Conservation (phyloP, 2,113 vertebrate genomes). For the Heliornis fulica region DNA sequence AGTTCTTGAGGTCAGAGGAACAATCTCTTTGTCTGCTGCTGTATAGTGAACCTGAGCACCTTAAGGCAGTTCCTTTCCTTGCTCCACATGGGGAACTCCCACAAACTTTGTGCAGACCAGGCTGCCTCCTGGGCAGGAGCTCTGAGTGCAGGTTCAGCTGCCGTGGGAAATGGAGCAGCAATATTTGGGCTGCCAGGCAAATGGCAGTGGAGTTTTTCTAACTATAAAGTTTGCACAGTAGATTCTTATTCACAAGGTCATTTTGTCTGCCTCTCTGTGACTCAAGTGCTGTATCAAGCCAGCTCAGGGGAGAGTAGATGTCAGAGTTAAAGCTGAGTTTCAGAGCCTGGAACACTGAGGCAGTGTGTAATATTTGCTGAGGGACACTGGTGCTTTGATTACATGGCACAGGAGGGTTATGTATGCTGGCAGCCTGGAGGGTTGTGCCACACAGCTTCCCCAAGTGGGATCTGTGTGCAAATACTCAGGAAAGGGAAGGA, state of each 20-base stretch:
- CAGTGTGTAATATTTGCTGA: constrained; percentile 15
- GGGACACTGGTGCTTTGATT: constrained; percentile 34
- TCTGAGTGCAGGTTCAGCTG: background rate
- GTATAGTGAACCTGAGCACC: background rate
- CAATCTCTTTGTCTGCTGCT: background rate
- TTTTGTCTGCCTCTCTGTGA: background rate
- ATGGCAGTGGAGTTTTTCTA: background rate
- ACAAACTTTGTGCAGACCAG: background rate
- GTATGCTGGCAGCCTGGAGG: background rate
- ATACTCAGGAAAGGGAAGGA: background rate
- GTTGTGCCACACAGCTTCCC: background rate
- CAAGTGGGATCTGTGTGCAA: background rate
- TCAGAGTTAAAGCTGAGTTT: constrained; percentile 7
- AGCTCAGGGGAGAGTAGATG: background rate
- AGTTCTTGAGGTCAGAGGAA: background rate
- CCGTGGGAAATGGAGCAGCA: background rate
- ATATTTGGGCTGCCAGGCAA: background rate
- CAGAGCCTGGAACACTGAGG: background rate
- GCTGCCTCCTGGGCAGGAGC: background rate
- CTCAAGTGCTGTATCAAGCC: background rate
- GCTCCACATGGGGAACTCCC: background rate
- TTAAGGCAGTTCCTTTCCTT: background rate
- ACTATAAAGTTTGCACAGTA: background rate
- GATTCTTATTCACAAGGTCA: background rate
- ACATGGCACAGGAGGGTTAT: background rate